Evolutionary conservation across 2,888 invertebrate genomes (phyloP).

Genomic region (Habrosyne pyritoides): DNA sequence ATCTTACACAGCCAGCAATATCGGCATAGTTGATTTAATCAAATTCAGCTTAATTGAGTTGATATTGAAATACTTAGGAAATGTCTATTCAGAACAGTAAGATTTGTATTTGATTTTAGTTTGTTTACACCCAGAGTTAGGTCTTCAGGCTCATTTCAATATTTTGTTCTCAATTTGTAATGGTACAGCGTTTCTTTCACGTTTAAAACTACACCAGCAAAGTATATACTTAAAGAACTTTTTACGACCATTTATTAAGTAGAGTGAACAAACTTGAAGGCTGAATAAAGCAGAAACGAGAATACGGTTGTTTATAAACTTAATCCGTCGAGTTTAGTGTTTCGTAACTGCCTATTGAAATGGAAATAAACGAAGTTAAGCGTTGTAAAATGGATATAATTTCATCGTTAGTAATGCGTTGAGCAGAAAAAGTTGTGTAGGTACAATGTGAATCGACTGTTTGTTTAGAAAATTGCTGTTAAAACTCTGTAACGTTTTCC

Average conservation of each 20-base stretch:
- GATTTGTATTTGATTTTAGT: not conserved
- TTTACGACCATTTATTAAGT: constrained; percentile 52
- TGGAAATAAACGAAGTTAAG: constrained; percentile 12
- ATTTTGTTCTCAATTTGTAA: not conserved
- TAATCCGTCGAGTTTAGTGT: constrained; percentile 33
- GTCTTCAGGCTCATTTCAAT: not conserved
- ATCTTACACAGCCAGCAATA: not conserved
- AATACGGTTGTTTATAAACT: constrained; percentile 34
- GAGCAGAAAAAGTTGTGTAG: constrained; percentile 9
- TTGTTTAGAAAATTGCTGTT: constrained; percentile 54
- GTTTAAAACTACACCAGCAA: constrained; percentile 39
- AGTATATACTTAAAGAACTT: constrained; percentile 44
- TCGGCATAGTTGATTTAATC: constrained; percentile 7
- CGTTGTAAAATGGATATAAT: constrained; percentile 11
- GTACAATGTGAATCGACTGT: constrained; percentile 25
- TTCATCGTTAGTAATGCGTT: constrained; percentile 8
- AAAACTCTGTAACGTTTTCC: constrained; percentile 41
- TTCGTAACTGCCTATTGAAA: constrained; percentile 18
- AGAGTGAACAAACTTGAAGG: constrained; percentile 43
- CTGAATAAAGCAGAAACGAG: constrained; percentile 42
- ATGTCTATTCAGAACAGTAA: not conserved
- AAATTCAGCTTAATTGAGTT: constrained; percentile 2
- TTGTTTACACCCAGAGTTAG: not conserved
- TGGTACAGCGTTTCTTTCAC: constrained; percentile 31
- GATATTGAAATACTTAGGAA: not conserved